Conservation (phyloP, 2,113 vertebrate genomes). For the Hoplias malabaricus region DNA sequence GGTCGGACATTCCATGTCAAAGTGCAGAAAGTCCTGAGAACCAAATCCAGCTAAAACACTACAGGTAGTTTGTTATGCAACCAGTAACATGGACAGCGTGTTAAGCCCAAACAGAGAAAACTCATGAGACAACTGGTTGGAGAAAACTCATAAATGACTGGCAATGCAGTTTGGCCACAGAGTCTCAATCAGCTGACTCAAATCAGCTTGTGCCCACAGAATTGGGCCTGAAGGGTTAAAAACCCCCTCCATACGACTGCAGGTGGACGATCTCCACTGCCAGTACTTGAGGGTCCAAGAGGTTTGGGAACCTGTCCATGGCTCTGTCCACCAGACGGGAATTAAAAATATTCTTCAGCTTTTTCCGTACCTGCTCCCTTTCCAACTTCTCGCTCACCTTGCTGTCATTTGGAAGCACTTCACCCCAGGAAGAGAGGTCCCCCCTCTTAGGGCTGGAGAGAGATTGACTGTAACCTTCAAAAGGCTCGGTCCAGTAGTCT, state of each 20-base stretch:
- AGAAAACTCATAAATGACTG: not conserved
- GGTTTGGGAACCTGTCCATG: constrained; percentile 84
- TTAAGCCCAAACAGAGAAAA: not conserved
- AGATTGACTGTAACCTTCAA: constrained; percentile 28
- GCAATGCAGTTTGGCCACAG: too few species aligned
- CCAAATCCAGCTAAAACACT: not conserved
- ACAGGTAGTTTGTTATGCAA: constrained; percentile 1
- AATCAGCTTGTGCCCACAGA: too few species aligned
- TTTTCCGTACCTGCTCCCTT: constrained; percentile 77
- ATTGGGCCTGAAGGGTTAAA: constrained; percentile 55
- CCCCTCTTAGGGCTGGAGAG: rapidly evolving
- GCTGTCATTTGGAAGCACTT: constrained; percentile 3
- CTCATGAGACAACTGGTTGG: not conserved
- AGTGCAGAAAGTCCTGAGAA: not conserved
- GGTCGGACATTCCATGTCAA: not conserved
- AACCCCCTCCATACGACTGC: constrained; percentile 72
- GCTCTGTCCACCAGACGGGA: constrained; percentile 81
- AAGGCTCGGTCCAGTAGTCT: constrained; percentile 81
- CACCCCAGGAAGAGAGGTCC: constrained; percentile 56
- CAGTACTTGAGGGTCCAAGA: constrained; percentile 84
- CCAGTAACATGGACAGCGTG: not conserved
- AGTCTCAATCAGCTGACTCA: too few species aligned
- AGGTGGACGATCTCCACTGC: constrained; percentile 84
- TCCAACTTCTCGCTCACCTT: constrained; percentile 67
- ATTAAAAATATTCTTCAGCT: constrained; percentile 87